Conservation (phyloP, 2,888 invertebrate species). For the Orchesella flavescens region DNA sequence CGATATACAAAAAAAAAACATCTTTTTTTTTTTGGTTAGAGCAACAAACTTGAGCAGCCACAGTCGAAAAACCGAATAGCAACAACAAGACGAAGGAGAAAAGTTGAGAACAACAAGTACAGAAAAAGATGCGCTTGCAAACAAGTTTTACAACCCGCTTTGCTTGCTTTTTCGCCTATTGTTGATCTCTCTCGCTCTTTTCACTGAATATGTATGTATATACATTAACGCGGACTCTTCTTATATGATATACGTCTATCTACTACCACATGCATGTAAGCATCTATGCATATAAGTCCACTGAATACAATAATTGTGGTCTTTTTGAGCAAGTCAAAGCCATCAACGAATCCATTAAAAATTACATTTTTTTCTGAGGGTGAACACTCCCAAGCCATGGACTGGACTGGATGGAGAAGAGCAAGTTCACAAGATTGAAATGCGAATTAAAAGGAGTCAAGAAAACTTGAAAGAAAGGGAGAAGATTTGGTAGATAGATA, state of each 20-base stretch:
- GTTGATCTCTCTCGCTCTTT: background rate
- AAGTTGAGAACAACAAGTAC: constrained; percentile 37
- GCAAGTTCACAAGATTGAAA: constrained; percentile 11
- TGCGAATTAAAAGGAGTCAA: background rate
- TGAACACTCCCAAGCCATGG: constrained; percentile 47
- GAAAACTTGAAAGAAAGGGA: constrained; percentile 14
- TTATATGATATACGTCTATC: too few relatives aligned
- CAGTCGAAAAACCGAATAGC: background rate
- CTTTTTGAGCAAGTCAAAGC: constrained; percentile 12
- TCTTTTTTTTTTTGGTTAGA: background rate
- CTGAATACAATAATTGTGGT: background rate
- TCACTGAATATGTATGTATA: background rate
- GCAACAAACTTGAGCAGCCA: constrained; percentile 8
- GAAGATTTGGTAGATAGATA: constrained; percentile 4
- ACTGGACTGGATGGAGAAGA: background rate
- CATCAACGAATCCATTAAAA: constrained; percentile 41
- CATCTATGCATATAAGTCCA: background rate
- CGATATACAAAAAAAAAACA: too few relatives aligned
- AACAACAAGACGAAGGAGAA: background rate
- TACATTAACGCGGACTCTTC: background rate
- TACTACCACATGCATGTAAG: background rate
- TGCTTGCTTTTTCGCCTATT: constrained; percentile 16
- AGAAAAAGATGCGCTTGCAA: constrained; percentile 29
- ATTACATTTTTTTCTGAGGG: constrained; percentile 38
- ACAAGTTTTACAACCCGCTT: constrained; percentile 49